phyloP scores from a whole-genome alignment of 2,888 invertebrate genomes.

The Myopa testacea region DNA sequence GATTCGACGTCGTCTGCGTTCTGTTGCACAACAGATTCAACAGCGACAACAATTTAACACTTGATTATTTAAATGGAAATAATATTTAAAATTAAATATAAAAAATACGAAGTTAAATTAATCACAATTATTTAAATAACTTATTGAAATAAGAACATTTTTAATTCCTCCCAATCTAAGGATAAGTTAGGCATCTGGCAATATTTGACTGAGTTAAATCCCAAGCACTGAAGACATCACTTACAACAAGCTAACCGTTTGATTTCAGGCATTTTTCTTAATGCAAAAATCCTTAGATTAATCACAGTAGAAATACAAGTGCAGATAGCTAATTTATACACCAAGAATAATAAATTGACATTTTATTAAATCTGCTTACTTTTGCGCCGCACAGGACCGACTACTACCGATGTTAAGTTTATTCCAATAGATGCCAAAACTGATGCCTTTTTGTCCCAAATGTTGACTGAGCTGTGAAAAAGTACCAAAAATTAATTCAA shows the following conservation, averaged over 20 bases:
- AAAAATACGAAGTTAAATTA: background rate
- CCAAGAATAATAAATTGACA: too few species aligned
- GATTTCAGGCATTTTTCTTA: too few species aligned
- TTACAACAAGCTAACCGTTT: too few species aligned
- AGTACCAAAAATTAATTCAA: background rate
- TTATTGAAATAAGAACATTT: background rate
- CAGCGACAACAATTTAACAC: slow-evolving; percentile 69
- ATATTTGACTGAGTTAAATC: too few species aligned
- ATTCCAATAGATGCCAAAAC: slow-evolving; percentile 28
- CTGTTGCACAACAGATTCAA: slow-evolving; percentile 75
- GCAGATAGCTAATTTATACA: too few species aligned
- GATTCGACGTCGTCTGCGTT: slow-evolving; percentile 73
- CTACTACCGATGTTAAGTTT: background rate
- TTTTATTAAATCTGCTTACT: slow-evolving; percentile 6
- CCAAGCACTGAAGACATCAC: too few species aligned
- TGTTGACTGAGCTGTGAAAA: slow-evolving; percentile 10
- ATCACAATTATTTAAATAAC: background rate
- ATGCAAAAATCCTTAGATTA: too few species aligned
- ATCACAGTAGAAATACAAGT: too few species aligned
- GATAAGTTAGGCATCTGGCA: too few species aligned
- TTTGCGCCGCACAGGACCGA: slow-evolving; percentile 6
- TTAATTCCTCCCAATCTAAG: background rate
- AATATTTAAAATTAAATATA: background rate
- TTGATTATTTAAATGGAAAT: background rate
- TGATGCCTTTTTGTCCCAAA: background rate